These are phyloP conservation scores for Poeciliopsis occidentalis DNA, from an alignment of 2,113 vertebrate species.

Conservation along the genomic window DNA sequence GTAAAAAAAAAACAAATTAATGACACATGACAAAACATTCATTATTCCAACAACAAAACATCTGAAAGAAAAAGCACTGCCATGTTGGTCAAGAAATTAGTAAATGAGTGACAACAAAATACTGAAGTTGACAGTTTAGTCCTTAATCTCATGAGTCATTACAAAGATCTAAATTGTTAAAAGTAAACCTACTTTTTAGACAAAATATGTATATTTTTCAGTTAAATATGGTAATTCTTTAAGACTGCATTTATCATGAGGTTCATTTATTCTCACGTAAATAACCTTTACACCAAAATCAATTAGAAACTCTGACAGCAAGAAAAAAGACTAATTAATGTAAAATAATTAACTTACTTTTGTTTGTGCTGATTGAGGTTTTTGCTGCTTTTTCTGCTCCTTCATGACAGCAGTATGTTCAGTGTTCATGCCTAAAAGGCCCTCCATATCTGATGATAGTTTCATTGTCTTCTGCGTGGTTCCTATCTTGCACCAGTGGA, in stretches of 20 bases:
- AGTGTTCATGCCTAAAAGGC: conserved; percentile 47
- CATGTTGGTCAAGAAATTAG: neutral
- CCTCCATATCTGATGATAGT: conserved; percentile 57
- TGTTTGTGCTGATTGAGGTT: conserved; percentile 15
- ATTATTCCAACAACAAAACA: too few relatives aligned
- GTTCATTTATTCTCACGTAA: too few relatives aligned
- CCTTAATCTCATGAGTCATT: too few relatives aligned
- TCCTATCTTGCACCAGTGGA: conserved; percentile 55
- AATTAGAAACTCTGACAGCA: neutral
- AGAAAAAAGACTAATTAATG: neutral
- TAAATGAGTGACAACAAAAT: neutral
- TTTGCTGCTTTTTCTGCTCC: conserved; percentile 13
- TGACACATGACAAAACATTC: neutral
- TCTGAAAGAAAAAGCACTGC: too few relatives aligned
- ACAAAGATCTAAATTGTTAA: too few relatives aligned
- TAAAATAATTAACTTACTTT: conserved; percentile 27
- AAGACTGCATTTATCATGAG: too few relatives aligned
- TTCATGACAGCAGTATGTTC: conserved; percentile 12
- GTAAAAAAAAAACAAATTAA: neutral
- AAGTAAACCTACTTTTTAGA: too few relatives aligned
- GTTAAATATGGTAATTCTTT: too few relatives aligned
- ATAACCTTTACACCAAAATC: too few relatives aligned
- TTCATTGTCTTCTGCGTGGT: conserved; percentile 13
- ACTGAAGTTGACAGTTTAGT: too few relatives aligned
- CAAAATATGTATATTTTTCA: too few relatives aligned